Percentiles rank a stretch among this genome's conserved stretches.
These are phyloP conservation scores for Strigops habroptila DNA, from an alignment of 2,113 vertebrate species.

Conservation along the genomic window DNA sequence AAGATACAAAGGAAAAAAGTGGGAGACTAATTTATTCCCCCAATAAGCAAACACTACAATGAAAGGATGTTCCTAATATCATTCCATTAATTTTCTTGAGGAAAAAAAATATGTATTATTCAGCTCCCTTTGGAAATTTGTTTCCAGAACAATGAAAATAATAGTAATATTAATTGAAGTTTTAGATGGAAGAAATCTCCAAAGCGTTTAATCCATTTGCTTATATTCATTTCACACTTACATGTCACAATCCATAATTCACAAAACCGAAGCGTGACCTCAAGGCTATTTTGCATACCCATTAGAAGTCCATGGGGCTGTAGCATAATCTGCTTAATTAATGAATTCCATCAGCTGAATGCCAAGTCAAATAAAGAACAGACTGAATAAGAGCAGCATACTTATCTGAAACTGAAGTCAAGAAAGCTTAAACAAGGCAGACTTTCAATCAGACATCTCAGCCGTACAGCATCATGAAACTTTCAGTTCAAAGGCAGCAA, in stretches of 20 bases:
- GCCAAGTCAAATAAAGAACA: conserved; percentile 24
- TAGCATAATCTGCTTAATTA: conserved; percentile 34
- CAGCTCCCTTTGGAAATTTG: conserved; percentile 17
- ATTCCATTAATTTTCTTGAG: neutral
- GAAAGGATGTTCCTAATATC: neutral
- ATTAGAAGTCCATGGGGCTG: conserved; percentile 18
- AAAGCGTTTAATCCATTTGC: conserved; percentile 29
- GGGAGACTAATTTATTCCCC: neutral
- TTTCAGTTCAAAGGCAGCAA: neutral
- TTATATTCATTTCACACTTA: conserved; percentile 19
- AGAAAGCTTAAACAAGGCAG: neutral
- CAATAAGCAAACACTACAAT: neutral
- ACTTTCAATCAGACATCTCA: neutral
- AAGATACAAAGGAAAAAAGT: neutral
- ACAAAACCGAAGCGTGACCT: neutral
- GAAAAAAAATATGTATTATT: neutral
- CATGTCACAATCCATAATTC: neutral
- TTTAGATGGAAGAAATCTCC: conserved; percentile 14
- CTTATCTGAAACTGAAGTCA: neutral
- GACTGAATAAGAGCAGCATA: neutral
- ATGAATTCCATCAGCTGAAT: conserved; percentile 53
- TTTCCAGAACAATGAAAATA: neutral
- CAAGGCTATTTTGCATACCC: conserved; percentile 11
- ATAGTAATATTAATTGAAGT: neutral
- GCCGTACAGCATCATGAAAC: neutral